Conservation (phyloP, 2,888 invertebrate species). For the Neoitamus cyanurus region DNA sequence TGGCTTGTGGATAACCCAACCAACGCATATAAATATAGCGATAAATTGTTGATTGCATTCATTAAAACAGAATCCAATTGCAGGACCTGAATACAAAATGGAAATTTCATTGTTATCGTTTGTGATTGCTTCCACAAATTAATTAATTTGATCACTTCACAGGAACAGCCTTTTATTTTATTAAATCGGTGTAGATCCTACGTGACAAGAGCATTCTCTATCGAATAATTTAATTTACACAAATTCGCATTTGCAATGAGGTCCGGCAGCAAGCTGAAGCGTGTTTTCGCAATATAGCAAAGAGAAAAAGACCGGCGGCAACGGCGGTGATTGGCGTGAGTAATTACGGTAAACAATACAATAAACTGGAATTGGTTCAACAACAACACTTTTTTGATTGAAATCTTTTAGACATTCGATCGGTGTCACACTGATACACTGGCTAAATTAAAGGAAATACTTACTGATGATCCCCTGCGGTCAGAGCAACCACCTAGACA, state of each 20-base stretch:
- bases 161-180: not conserved
- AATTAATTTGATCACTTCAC: not conserved
- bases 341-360: slow-evolving; percentile 4
- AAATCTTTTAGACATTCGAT: not conserved
- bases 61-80: not conserved
- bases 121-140: not conserved
- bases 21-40: too few species aligned
- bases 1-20: too few species aligned
- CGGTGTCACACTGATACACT: slow-evolving; percentile 9
- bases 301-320: not conserved
- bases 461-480: slow-evolving; percentile 81
- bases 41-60: not conserved
- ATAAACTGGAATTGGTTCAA: not conserved
- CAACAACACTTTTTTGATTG: not conserved
- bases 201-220: not conserved
- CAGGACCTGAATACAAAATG: not conserved
- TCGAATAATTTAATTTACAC: not conserved
- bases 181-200: not conserved
- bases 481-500: slow-evolving; percentile 80
- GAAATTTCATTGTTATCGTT: not conserved
- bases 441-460: slow-evolving; percentile 61
- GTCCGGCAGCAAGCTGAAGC: not conserved
- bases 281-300: not conserved
- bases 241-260: not conserved
- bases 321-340: not conserved